Conservation (phyloP, 1,140 invertebrate genomes). For the Drosophila aff. region DNA sequence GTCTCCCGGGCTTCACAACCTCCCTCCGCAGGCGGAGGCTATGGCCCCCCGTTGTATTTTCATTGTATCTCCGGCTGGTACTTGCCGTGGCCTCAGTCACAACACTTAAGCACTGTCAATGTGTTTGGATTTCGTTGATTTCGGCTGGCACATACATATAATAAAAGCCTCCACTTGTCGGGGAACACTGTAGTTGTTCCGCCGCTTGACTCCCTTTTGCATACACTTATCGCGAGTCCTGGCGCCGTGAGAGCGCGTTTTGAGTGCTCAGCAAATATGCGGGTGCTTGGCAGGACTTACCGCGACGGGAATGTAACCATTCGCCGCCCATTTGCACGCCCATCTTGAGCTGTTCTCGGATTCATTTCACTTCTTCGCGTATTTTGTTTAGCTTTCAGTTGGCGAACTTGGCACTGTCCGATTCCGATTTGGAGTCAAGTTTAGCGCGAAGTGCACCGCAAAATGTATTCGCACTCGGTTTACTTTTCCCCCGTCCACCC, state of each 20-base stretch:
- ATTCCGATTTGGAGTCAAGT: conserved; percentile 25
- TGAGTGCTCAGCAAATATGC: conserved; percentile 68
- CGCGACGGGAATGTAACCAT: conserved; percentile 13
- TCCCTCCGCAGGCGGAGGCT: not conserved
- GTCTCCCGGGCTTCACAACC: not conserved
- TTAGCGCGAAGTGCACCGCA: conserved; percentile 26
- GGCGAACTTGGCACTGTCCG: conserved; percentile 27
- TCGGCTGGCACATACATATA: conserved; percentile 40
- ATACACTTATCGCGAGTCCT: conserved; percentile 51
- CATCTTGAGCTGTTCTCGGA: conserved; percentile 18
- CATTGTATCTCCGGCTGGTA: not conserved
- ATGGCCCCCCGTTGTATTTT: not conserved
- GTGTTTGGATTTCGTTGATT: conserved; percentile 73
- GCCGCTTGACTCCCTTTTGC: conserved; percentile 65
- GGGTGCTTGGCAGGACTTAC: conserved; percentile 53
- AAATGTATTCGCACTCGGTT: conserved; percentile 45
- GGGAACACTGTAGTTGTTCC: conserved; percentile 30
- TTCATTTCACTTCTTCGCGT: conserved; percentile 24
- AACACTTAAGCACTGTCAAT: conserved; percentile 68
- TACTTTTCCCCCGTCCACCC: not conserved
- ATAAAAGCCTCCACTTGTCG: conserved; percentile 14
- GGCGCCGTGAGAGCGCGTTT: conserved; percentile 48
- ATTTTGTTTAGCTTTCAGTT: conserved; percentile 33
- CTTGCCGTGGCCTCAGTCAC: conserved; percentile 25
- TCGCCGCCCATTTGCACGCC: conserved; percentile 1